Evolutionary conservation across 2,113 vertebrate species (phyloP), one percentile per base, ranked within the genome.

Genomic region (Eclectus roratus): DNA sequence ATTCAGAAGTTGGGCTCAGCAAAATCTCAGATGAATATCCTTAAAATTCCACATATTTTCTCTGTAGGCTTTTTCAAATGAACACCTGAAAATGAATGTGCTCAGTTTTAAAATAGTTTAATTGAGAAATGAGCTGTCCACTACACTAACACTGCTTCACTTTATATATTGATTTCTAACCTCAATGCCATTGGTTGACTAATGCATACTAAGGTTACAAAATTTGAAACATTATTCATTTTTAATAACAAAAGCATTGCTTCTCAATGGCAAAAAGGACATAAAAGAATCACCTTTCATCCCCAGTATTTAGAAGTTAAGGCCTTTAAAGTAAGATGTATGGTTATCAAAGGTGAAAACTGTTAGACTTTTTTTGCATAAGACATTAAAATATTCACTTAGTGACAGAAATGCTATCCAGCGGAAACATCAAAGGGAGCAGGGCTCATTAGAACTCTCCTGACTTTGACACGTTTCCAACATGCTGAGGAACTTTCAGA

Each of bases 391-490:
- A 91, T 77, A 90, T 77, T 87, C 61, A 88, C 84, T 94, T 28
- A 0, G 17, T 79, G 65, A 76, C 89, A 86, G 84, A 87, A 79
- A 78, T 0, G 8, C n/a, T 66, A 89, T 94, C 81, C 56, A 68
- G 79, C 1, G 4, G 80, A 74, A 95, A 96, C 88, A 90, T 95
- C 90, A 96, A 92, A 96, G 91, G 41, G 11, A 93, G 76, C 41
- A 44, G 63, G 37, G 83, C 88, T 96, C 91, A 93, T 97, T 97
- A 91, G 94, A 90, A 65, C 85, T 88, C 44, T 85, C n/a, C 77
- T 74, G 73, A 44, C 70, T 96, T 82, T 95, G 87, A 91, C 85
- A 24, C 60, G 72, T 31, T 58, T 94, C 91, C 70, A 96, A 85
- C 66, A 20, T 27, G 91, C 69, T 65, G 82, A 69, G 70, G 73